A percentile compares a stretch with the other conserved stretches of the same genome.
These are phyloP conservation scores for Poeciliopsis presidionis DNA, from an alignment of 2,797 vertebrate species.

Conservation along the genomic window DNA sequence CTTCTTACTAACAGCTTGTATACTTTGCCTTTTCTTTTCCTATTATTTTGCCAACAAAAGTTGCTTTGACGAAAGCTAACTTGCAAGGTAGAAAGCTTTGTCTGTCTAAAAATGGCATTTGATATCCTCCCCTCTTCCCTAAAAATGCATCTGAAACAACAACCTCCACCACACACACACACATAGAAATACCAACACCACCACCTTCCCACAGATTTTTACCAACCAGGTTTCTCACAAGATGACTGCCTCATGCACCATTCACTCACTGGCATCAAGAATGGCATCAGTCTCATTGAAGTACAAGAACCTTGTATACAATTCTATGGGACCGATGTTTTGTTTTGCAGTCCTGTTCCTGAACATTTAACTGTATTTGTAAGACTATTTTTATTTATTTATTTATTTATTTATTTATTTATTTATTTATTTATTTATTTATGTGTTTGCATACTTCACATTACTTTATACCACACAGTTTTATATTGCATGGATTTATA, in stretches of 20 bases:
- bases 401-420: background rate
- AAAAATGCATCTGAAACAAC: conserved; percentile 70
- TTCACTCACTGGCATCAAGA: conserved; percentile 42
- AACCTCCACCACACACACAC: conserved; percentile 5
- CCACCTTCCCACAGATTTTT: conserved; percentile 30
- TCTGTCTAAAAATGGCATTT: conserved; percentile 88
- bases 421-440: background rate
- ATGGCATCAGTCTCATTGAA: conserved; percentile 58
- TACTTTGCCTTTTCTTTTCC: conserved; percentile 95
- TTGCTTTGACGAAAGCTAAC: conserved; percentile 99
- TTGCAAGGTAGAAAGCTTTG: conserved; percentile 98
- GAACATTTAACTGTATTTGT: conserved; percentile 2
- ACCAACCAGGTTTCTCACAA: conserved; percentile 48
- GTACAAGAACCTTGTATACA: conserved; percentile 80
- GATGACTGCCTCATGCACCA: conserved; percentile 38
- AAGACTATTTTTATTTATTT: background rate
- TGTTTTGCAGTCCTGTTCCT: conserved; percentile 79
- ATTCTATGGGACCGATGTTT: conserved; percentile 77
- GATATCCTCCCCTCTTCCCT: conserved; percentile 71
- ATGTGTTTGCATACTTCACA: conserved; percentile 43
- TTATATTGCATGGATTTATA: conserved; percentile 48
- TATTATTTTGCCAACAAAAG: conserved; percentile 92
- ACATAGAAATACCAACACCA: background rate
- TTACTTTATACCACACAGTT: conserved; percentile 11
- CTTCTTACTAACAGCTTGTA: conserved; percentile 94